These are phyloP conservation scores for Limnephilus lunatus DNA, from an alignment of 2,888 invertebrate genomes.

Conservation along the genomic window DNA sequence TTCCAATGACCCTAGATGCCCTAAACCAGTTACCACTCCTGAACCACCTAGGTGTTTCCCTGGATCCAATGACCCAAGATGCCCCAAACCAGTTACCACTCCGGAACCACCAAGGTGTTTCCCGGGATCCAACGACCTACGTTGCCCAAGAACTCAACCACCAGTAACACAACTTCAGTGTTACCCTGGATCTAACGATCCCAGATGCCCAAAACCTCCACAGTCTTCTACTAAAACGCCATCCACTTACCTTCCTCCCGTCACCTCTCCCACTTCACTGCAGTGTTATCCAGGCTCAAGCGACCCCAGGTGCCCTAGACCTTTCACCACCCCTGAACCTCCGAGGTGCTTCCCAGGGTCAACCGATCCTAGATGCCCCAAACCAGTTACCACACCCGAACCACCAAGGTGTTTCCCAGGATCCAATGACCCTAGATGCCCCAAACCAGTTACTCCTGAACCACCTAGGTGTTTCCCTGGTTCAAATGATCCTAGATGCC, in stretches of 20 bases:
- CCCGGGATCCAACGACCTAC: slow-evolving; percentile 70
- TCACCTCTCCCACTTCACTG: slow-evolving; percentile 65
- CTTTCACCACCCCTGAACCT: slow-evolving; percentile 65
- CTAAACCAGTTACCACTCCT: slow-evolving; percentile 61
- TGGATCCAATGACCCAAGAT: slow-evolving; percentile 68
- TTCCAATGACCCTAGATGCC: slow-evolving; percentile 70
- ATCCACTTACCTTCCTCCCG: slow-evolving; percentile 66
- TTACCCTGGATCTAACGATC: slow-evolving; percentile 69
- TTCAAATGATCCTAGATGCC: slow-evolving; percentile 70
- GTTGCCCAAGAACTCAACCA: slow-evolving; percentile 68
- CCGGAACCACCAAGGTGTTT: slow-evolving; percentile 67
- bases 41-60: slow-evolving; percentile 68
- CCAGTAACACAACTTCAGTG: slow-evolving; percentile 49
- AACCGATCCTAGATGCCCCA: slow-evolving; percentile 70
- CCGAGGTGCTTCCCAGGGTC: slow-evolving; percentile 70
- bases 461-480: slow-evolving; percentile 67
- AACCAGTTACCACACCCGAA: slow-evolving; percentile 38
- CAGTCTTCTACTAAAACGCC: slow-evolving; percentile 67
- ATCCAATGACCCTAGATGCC: slow-evolving; percentile 67
- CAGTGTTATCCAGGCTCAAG: slow-evolving; percentile 67
- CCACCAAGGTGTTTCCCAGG: slow-evolving; percentile 65
- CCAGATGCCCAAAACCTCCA: slow-evolving; percentile 69
- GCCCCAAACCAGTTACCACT: slow-evolving; percentile 65
- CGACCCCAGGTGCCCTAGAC: slow-evolving; percentile 67
- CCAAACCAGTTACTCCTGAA: slow-evolving; percentile 65